phyloP scores from a whole-genome alignment of 2,113 vertebrate genomes.

The Noctilio leporinus region DNA sequence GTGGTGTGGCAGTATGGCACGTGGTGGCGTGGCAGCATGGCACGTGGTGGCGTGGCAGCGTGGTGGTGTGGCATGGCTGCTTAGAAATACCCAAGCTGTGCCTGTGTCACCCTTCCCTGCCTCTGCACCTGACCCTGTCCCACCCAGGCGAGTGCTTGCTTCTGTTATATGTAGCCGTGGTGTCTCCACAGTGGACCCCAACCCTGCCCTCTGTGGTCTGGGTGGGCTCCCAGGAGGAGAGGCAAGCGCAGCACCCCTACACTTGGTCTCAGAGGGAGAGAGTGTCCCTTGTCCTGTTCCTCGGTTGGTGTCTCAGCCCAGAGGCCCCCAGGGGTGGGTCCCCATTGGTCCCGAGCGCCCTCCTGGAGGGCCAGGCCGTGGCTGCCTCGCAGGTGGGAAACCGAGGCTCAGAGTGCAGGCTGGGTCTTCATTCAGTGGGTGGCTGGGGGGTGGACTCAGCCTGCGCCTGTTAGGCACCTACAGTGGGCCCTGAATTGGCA shows the following conservation, averaged over 20 bases:
- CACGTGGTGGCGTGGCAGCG: too few relatives aligned
- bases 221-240: background rate
- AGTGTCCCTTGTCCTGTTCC: background rate
- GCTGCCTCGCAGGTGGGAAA: background rate
- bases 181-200: background rate
- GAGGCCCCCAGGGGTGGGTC: background rate
- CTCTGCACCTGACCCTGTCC: accelerated
- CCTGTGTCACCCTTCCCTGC: background rate
- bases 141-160: accelerated
- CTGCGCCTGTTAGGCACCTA: background rate
- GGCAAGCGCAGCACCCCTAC: background rate
- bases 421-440: background rate
- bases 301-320: too few relatives aligned
- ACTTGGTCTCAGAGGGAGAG: background rate
- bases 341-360: accelerated
- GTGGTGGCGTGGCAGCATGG: too few relatives aligned
- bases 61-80: background rate
- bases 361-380: background rate
- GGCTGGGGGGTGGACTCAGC: background rate
- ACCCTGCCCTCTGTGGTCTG: background rate
- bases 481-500: background rate
- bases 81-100: background rate
- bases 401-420: background rate
- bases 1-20: too few relatives aligned
- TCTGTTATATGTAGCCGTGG: background rate